These are phyloP conservation scores for Rhincodon typus DNA, from an alignment of 2,797 vertebrate species.

Conservation along the genomic window DNA sequence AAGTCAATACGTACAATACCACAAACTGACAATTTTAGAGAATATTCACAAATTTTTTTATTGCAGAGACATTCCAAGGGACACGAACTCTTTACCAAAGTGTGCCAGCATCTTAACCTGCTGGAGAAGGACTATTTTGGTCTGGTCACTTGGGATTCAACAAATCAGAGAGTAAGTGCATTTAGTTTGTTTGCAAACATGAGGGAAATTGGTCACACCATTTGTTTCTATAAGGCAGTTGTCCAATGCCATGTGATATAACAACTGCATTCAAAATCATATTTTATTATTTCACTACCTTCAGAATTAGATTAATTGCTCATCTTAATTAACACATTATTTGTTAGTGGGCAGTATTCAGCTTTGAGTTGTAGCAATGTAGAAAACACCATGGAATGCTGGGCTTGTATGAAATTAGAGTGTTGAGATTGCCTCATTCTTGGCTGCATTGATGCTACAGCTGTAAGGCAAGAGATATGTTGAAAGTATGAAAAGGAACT, in stretches of 20 bases:
- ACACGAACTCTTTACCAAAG: constrained; percentile 83
- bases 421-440: neutral
- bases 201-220: neutral
- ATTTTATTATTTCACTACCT: neutral
- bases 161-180: constrained; percentile 69
- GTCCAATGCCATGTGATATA: neutral
- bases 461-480: neutral
- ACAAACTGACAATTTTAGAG: neutral
- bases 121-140: constrained; percentile 94
- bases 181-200: constrained; percentile 13
- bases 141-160: constrained; percentile 77
- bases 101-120: constrained; percentile 92
- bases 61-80: constrained; percentile 89
- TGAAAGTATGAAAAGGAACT: neutral
- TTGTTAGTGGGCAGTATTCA: neutral
- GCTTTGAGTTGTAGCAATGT: neutral
- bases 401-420: neutral
- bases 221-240: neutral
- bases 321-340: neutral
- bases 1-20: neutral
- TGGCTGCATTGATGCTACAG: neutral
- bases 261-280: neutral
- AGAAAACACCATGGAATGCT: neutral
- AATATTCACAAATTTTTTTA: constrained; percentile 38
- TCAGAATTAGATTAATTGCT: neutral